phyloP scores from a whole-genome alignment of 2,113 vertebrate species.

The Pedionomus torquatus region DNA sequence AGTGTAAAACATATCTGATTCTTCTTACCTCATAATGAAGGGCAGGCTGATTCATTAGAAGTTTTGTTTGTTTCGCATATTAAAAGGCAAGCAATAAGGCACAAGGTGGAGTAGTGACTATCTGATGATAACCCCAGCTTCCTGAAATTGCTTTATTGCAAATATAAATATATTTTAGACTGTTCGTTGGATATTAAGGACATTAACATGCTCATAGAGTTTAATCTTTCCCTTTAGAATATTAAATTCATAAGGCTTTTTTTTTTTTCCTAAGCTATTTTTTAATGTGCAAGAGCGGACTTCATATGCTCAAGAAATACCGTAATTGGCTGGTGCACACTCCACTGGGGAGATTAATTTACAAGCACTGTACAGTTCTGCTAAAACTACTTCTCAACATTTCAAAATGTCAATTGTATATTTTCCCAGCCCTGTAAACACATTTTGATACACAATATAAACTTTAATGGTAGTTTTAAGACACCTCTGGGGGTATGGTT shows the following conservation, averaged over 20 bases:
- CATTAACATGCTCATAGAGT: background rate
- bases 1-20: background rate
- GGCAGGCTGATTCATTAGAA: background rate
- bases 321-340: slow-evolving; percentile 52
- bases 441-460: slow-evolving; percentile 73
- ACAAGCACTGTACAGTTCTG: slow-evolving; percentile 55
- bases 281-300: slow-evolving; percentile 42
- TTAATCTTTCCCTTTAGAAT: slow-evolving; percentile 31
- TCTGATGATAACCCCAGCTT: background rate
- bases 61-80: background rate
- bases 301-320: slow-evolving; percentile 40
- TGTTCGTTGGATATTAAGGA: slow-evolving; percentile 10
- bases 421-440: slow-evolving; percentile 71
- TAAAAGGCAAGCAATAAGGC: slow-evolving; percentile 68
- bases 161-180: background rate
- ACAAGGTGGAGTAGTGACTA: slow-evolving; percentile 16
- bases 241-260: slow-evolving; percentile 24
- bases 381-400: slow-evolving; percentile 63
- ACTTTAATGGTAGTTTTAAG: slow-evolving; percentile 70
- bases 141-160: slow-evolving; percentile 55
- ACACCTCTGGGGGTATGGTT: slow-evolving; percentile 58
- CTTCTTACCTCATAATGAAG: slow-evolving; percentile 9
- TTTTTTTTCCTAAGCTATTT: slow-evolving; percentile 15
- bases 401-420: slow-evolving; percentile 63
- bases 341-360: slow-evolving; percentile 65